Conservation (phyloP, 1,140 invertebrate species). For the Listronotus oregonensis region DNA sequence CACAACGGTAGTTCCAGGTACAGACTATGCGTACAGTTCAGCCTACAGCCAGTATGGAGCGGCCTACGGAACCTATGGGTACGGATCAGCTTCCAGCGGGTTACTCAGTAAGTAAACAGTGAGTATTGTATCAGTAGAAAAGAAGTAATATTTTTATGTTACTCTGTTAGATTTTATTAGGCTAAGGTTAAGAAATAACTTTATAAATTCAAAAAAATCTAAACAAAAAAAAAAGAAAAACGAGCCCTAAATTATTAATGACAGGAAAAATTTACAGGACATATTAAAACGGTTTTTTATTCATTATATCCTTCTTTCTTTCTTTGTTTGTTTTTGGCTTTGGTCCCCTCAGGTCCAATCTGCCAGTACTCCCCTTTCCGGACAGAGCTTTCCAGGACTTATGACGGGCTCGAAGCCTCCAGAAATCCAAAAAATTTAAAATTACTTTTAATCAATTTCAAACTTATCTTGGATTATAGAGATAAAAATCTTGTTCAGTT, state of each 20-base stretch:
- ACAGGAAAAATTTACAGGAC: not conserved
- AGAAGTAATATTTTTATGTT: constrained; percentile 1
- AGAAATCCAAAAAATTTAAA: too few relatives aligned
- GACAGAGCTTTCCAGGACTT: too few relatives aligned
- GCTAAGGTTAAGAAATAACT: not conserved
- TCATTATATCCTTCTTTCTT: too few relatives aligned
- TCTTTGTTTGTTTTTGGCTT: too few relatives aligned
- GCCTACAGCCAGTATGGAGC: constrained; percentile 77
- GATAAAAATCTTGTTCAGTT: too few relatives aligned
- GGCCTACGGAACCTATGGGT: constrained; percentile 73
- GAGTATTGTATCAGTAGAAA: constrained; percentile 60
- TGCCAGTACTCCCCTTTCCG: too few relatives aligned
- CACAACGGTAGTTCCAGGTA: constrained; percentile 62
- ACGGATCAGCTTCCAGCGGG: constrained; percentile 71
- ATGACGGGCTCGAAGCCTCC: too few relatives aligned
- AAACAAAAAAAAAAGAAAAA: not conserved
- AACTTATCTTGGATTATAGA: too few relatives aligned
- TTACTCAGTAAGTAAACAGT: constrained; percentile 82
- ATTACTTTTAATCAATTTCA: too few relatives aligned
- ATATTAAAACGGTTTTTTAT: too few relatives aligned
- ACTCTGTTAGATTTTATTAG: not conserved
- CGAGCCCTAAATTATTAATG: not conserved
- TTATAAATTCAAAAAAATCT: not conserved
- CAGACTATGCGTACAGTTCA: constrained; percentile 75
- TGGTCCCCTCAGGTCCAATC: too few relatives aligned